These are phyloP conservation scores for Motacilla alba DNA, from an alignment of 2,113 vertebrate species.

Conservation along the genomic window DNA sequence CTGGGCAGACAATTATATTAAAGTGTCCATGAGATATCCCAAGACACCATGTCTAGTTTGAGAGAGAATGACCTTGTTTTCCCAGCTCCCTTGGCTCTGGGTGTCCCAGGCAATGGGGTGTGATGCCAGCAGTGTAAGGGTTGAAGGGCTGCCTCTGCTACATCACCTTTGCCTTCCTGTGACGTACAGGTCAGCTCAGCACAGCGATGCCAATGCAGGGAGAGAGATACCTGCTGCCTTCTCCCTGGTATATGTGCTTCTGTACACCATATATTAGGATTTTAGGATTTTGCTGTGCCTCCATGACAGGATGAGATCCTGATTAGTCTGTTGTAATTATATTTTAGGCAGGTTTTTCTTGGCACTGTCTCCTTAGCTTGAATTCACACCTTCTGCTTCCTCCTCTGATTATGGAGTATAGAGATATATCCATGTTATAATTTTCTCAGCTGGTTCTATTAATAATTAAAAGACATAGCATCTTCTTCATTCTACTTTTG, in stretches of 20 bases:
- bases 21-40: not conserved
- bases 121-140: not conserved
- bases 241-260: not conserved
- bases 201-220: not conserved
- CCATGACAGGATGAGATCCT: not conserved
- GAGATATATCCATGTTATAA: not conserved
- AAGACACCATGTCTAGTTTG: not conserved
- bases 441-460: not conserved
- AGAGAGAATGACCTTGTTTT: not conserved
- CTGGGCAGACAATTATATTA: not conserved
- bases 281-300: not conserved
- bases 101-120: not conserved
- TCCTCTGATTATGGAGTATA: not conserved
- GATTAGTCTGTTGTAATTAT: not conserved
- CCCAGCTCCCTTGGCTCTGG: fast-evolving
- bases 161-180: not conserved
- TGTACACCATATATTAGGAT: not conserved
- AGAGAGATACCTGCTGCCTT: too few species aligned
- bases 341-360: not conserved
- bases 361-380: not conserved
- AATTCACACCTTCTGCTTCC: not conserved
- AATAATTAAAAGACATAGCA: not conserved
- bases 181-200: not conserved
- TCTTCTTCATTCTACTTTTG: not conserved
- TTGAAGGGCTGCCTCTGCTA: not conserved